Percentiles rank a stretch among this genome's conserved stretches.
Conservation (phyloP, 37 sponge, comb jelly and placozoan species). For the Ephydatia muelleri region DNA sequence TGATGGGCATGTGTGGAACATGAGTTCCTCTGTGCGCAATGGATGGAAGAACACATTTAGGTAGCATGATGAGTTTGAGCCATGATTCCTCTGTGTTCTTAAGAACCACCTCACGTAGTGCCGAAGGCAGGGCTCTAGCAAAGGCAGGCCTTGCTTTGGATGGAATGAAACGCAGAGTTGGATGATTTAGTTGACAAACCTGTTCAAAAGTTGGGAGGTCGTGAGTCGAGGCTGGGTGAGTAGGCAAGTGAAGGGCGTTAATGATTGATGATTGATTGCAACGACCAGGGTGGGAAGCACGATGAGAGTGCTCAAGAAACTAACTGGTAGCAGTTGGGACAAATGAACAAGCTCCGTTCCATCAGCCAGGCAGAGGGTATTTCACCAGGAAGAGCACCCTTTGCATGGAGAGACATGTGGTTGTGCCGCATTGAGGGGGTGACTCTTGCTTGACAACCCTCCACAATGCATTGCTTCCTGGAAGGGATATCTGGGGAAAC, state of each 20-base stretch:
- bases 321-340: neutral
- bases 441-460: too few species aligned
- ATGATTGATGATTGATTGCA: too few species aligned
- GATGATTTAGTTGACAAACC: neutral
- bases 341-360: neutral
- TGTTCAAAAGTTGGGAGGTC: neutral
- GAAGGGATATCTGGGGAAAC: too few species aligned
- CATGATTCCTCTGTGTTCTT: neutral
- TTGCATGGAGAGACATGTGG: neutral
- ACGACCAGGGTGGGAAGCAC: neutral
- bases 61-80: neutral
- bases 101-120: neutral
- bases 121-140: neutral
- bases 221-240: neutral
- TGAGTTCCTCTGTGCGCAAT: neutral
- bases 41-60: neutral
- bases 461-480: too few species aligned
- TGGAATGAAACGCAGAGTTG: neutral
- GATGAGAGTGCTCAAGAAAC: neutral
- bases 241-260: neutral
- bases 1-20: neutral
- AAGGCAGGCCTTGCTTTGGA: neutral
- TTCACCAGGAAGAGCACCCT: neutral
- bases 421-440: neutral
- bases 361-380: neutral